These are phyloP conservation scores for Anableps anableps DNA, from an alignment of 2,797 vertebrate species.

Conservation along the genomic window DNA sequence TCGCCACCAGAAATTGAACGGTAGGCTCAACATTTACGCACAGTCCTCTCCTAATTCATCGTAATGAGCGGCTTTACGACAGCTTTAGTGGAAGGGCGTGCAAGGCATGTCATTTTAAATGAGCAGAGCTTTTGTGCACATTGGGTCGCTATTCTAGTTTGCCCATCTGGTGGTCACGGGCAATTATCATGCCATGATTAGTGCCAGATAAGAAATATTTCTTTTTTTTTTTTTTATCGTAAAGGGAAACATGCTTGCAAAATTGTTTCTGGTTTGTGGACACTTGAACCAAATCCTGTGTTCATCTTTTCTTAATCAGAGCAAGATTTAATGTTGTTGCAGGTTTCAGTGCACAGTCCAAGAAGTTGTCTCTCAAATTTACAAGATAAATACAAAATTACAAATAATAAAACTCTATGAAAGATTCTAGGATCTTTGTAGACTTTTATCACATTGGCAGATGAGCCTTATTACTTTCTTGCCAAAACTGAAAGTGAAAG, in stretches of 20 bases:
- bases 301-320: slow-evolving; percentile 20
- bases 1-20: slow-evolving; percentile 75
- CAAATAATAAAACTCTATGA: background rate
- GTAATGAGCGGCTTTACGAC: slow-evolving; percentile 79
- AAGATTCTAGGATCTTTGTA: background rate
- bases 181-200: slow-evolving; percentile 65
- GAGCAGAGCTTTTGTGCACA: slow-evolving; percentile 61
- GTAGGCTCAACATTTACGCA: slow-evolving; percentile 76
- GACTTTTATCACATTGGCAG: background rate
- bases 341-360: background rate
- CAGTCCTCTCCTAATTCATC: slow-evolving; percentile 77
- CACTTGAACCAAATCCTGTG: background rate
- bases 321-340: slow-evolving; percentile 8
- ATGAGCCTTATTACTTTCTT: background rate
- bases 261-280: slow-evolving; percentile 29
- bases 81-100: slow-evolving; percentile 78
- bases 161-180: slow-evolving; percentile 63
- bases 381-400: background rate
- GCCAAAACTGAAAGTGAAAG: background rate
- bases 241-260: slow-evolving; percentile 23
- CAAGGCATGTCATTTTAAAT: slow-evolving; percentile 76
- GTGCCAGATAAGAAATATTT: slow-evolving; percentile 51
- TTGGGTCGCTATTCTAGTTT: slow-evolving; percentile 65
- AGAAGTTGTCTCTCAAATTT: background rate
- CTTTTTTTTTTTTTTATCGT: background rate